A percentile compares a stretch with the other conserved stretches of the same genome.
These are phyloP conservation scores for Hydra vulgaris DNA, from an alignment of 30 jellyfish, hydroid and myxozoan species.

Conservation along the genomic window DNA sequence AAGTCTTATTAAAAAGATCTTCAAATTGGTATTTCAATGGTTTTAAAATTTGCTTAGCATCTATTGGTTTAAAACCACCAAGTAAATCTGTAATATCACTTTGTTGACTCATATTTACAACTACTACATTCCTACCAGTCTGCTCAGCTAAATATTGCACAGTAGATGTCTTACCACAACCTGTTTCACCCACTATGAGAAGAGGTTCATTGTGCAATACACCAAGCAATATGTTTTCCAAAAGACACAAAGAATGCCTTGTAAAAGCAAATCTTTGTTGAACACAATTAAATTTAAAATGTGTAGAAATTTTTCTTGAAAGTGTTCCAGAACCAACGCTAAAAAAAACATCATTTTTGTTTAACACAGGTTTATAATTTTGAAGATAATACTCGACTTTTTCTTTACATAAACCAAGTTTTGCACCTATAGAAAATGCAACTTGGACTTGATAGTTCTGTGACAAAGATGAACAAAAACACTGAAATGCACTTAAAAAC, in stretches of 20 bases:
- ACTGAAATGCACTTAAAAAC: constrained; percentile 63
- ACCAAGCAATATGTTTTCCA: constrained; percentile 67
- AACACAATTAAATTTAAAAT: not conserved
- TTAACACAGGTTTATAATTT: constrained; percentile 47
- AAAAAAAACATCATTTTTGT: constrained; percentile 31
- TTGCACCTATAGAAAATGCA: constrained; percentile 70
- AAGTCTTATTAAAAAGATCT: constrained; percentile 49
- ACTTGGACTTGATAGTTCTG: constrained; percentile 24
- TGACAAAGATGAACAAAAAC: constrained; percentile 69
- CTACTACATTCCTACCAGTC: constrained; percentile 70
- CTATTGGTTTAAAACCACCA: constrained; percentile 96
- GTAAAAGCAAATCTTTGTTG: constrained; percentile 46
- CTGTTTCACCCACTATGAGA: constrained; percentile 94
- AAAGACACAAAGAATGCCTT: constrained; percentile 51
- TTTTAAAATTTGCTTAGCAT: constrained; percentile 31
- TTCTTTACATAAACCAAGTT: constrained; percentile 55
- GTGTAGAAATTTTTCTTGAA: constrained; percentile 5
- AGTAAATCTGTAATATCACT: constrained; percentile 86
- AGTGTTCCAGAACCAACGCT: constrained; percentile 50
- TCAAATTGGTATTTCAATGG: constrained; percentile 59
- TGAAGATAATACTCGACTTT: constrained; percentile 45
- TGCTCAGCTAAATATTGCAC: constrained; percentile 83
- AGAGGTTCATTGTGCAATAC: constrained; percentile 73
- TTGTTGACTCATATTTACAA: constrained; percentile 91
- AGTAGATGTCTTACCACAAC: constrained; percentile 95